Evolutionary conservation across 1,140 invertebrate species (phyloP).

Genomic region (Conus ventricosus): DNA sequence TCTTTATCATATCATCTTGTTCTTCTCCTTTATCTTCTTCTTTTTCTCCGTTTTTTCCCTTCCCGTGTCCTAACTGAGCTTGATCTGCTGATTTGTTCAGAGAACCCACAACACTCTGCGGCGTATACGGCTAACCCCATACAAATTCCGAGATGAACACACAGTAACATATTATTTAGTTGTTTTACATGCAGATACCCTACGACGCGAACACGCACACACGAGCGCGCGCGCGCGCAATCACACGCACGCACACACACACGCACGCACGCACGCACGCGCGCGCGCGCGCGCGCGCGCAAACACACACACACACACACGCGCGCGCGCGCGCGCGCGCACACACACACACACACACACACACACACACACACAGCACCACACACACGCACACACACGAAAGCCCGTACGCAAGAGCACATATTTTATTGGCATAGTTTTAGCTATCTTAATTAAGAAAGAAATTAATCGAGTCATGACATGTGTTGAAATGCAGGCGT

Average conservation of each 20-base stretch:
- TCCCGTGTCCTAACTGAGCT: too few species aligned
- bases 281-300: not conserved
- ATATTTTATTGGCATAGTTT: not conserved
- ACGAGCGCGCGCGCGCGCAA: conserved; percentile 1
- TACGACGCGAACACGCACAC: not conserved
- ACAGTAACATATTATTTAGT: too few species aligned
- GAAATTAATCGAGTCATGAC: too few species aligned
- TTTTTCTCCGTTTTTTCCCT: too few species aligned
- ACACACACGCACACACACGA: not conserved
- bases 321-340: not conserved
- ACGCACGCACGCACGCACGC: conserved; percentile 18
- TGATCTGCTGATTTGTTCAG: too few species aligned
- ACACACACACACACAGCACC: conserved; percentile 16
- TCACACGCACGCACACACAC: conserved; percentile 1
- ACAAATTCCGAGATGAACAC: too few species aligned
- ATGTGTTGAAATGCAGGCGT: too few species aligned
- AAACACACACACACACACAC: conserved; percentile 3
- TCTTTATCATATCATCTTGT: too few species aligned
- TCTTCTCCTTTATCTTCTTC: too few species aligned
- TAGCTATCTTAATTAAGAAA: too few species aligned
- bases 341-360: conserved; percentile 4
- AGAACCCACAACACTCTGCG: too few species aligned
- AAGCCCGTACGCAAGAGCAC: not conserved
- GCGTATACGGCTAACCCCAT: too few species aligned
- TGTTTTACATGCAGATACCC: not conserved